These are phyloP conservation scores for Dendrolimus punctatus DNA, from an alignment of 1,140 invertebrate genomes.

Conservation along the genomic window DNA sequence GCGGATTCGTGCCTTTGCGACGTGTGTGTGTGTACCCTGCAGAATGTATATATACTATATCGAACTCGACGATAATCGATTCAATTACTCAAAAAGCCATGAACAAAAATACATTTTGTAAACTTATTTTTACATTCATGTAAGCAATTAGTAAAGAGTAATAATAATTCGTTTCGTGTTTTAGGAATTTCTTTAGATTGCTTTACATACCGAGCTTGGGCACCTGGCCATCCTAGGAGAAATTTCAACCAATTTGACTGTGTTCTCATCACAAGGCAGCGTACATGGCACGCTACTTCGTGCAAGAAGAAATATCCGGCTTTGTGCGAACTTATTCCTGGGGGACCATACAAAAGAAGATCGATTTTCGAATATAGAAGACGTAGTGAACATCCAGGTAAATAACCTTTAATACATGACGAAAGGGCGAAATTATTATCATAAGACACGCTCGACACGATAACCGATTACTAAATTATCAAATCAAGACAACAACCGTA, in stretches of 20 bases:
- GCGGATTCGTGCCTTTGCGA: too few relatives aligned
- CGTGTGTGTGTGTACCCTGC: too few relatives aligned
- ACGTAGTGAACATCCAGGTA: constrained; percentile 14
- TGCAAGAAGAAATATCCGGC: constrained; percentile 69
- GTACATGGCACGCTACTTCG: constrained; percentile 72
- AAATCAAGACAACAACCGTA: too few relatives aligned
- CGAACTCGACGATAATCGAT: too few relatives aligned
- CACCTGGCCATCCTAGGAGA: constrained; percentile 73
- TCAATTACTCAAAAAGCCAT: too few relatives aligned
- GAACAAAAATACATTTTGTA: too few relatives aligned
- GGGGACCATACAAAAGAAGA: constrained; percentile 44
- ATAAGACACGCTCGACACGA: too few relatives aligned
- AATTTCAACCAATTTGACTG: constrained; percentile 68
- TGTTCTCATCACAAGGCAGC: constrained; percentile 66
- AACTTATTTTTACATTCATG: too few relatives aligned
- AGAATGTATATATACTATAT: too few relatives aligned
- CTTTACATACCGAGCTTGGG: constrained; percentile 77
- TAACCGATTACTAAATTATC: too few relatives aligned
- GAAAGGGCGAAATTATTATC: not conserved
- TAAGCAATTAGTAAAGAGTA: too few relatives aligned
- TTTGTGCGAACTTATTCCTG: constrained; percentile 75
- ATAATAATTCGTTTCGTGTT: constrained; percentile 3
- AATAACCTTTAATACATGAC: not conserved
- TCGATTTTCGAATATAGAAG: constrained; percentile 32
- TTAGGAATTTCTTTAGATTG: constrained; percentile 73